Base-by-base conservation (phyloP, 2,797 vertebrate genomes). In the Coreius guichenoti region DNA sequence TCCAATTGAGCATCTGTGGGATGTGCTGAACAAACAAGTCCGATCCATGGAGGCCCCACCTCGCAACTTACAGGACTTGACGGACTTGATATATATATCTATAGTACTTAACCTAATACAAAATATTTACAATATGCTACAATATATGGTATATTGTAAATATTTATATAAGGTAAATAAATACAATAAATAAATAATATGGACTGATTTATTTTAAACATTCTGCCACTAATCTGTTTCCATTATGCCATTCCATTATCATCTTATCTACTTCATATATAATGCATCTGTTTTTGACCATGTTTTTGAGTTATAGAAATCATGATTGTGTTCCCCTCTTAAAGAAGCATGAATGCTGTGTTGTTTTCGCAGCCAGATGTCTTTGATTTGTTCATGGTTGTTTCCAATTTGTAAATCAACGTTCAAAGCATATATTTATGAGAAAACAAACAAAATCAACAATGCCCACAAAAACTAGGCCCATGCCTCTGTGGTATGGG, bases 401-500 rank as follows among this genome's bases (percentile, higher is more conserved):
- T 78, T 86, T 86, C 68, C 74, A 86, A 89, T 89, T 87, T 87
- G 87, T 88, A 78, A 82, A 68, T 73, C 72, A 43, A 63, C 19
- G 77, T 87, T 90, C 77, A 89, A 87, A 87, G 86, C 82, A 85
- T 58, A 81, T 23, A 61, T 84, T 86, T 87, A 81, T 85, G 69
- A 85, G 81, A 83, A 86, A 85, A 82, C 74, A 82, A 86, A 87
- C 84, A 81, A 87, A 84, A 72, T 88, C 87, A 47, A 82, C 80
- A 63, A 49, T 78, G 54, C 63, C 81, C 56, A 19, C 69, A 68
- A 80, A 29, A 80, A 49, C 29, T 26, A 39, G 19, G n/a, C 23
- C 12, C 29, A 80, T 29, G 17, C 43, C 47, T 63, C 54, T n/a
- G 36, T 74, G 72, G 21, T 39, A 75, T 45, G 39, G 9, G 19